Percentiles rank a stretch among this genome's conserved stretches.
These are phyloP conservation scores for Ochropleura plecta DNA, from an alignment of 2,888 invertebrate species.

Conservation along the genomic window DNA sequence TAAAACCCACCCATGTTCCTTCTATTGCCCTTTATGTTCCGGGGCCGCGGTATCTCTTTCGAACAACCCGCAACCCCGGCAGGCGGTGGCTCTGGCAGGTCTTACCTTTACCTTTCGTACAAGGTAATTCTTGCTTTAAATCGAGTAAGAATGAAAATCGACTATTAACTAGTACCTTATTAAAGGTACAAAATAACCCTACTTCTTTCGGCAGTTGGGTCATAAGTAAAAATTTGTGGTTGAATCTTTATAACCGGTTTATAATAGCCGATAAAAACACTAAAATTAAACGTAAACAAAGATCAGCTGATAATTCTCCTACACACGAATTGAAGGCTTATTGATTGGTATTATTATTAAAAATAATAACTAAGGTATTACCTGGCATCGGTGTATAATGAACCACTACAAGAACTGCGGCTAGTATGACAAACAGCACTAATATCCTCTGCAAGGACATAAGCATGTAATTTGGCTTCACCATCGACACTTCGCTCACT, in stretches of 20 bases:
- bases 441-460: constrained; percentile 92
- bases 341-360: not conserved
- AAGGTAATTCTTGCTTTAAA: not conserved
- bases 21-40: too few relatives aligned
- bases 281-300: constrained; percentile 13
- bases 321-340: not conserved
- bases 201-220: not conserved
- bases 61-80: too few relatives aligned
- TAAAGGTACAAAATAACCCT: not conserved
- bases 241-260: not conserved
- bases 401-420: constrained; percentile 92
- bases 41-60: too few relatives aligned
- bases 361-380: constrained; percentile 71
- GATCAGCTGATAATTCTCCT: not conserved
- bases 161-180: not conserved
- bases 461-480: constrained; percentile 89
- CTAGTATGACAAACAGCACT: constrained; percentile 92
- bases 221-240: not conserved
- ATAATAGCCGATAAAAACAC: not conserved
- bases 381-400: constrained; percentile 94
- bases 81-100: too few relatives aligned
- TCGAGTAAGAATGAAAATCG: not conserved
- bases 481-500: constrained; percentile 71
- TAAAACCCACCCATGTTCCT: too few relatives aligned
- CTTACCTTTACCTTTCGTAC: not conserved